These are phyloP conservation scores for Pteropus alecto DNA, from an alignment of 2,113 vertebrate genomes.

Conservation along the genomic window DNA sequence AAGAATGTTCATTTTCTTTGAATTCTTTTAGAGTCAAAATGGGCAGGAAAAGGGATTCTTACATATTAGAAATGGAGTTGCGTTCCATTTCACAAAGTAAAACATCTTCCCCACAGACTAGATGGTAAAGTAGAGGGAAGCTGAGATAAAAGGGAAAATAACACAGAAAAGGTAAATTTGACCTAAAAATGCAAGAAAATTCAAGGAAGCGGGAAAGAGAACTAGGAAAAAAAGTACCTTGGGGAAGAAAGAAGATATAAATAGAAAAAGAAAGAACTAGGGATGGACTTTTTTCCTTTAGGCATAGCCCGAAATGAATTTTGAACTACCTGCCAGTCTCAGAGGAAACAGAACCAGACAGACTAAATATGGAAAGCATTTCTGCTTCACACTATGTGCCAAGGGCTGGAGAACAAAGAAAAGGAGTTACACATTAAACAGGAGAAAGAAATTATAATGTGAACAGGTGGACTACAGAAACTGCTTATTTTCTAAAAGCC, in stretches of 20 bases:
- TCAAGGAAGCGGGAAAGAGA: not conserved
- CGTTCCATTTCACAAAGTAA: not conserved
- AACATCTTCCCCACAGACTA: not conserved
- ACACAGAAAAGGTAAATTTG: not conserved
- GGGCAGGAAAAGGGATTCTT: not conserved
- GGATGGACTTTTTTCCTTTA: not conserved
- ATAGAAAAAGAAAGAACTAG: not conserved
- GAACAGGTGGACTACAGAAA: not conserved
- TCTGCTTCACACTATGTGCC: not conserved
- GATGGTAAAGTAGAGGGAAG: not conserved
- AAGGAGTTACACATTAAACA: not conserved
- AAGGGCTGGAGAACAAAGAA: not conserved
- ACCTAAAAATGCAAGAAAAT: not conserved
- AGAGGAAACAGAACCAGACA: slow-evolving; percentile 22
- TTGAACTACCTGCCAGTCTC: slow-evolving; percentile 10
- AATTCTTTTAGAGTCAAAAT: not conserved
- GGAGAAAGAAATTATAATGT: not conserved
- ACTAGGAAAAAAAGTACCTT: not conserved
- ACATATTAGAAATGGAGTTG: not conserved
- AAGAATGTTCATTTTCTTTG: not conserved
- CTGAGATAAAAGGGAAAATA: not conserved
- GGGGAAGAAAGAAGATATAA: not conserved
- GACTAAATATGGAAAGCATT: slow-evolving; percentile 27
- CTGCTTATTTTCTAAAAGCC: not conserved
- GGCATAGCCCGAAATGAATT: not conserved